Percentiles rank a stretch among this genome's conserved stretches.
phyloP scores from a whole-genome alignment of 2,888 invertebrate genomes.

The Griposia aprilina region DNA sequence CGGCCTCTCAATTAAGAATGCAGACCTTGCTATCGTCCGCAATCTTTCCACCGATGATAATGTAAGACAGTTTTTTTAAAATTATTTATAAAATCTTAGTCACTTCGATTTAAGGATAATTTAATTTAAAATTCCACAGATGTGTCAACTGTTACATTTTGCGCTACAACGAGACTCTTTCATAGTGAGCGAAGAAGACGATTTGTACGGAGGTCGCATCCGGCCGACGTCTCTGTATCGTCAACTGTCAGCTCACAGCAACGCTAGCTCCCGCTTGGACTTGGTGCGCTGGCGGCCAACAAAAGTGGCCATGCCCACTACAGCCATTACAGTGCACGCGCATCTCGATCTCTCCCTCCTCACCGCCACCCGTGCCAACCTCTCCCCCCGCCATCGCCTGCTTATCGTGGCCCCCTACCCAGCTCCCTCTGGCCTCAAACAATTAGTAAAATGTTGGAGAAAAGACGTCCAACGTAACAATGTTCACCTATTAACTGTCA shows the following conservation, averaged over 20 bases:
- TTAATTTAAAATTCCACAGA: slow-evolving; percentile 23
- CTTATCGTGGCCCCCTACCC: slow-evolving; percentile 55
- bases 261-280: slow-evolving; percentile 37
- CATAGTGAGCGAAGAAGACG: slow-evolving; percentile 59
- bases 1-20: slow-evolving; percentile 38
- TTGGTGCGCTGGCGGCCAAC: slow-evolving; percentile 59
- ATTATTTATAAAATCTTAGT: neutral
- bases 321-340: slow-evolving; percentile 54
- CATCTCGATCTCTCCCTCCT: slow-evolving; percentile 39
- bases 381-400: slow-evolving; percentile 45
- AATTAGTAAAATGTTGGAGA: slow-evolving; percentile 72
- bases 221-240: slow-evolving; percentile 46
- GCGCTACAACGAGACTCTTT: slow-evolving; percentile 46
- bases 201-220: slow-evolving; percentile 23
- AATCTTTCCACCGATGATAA: slow-evolving; percentile 61
- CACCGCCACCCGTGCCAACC: slow-evolving; percentile 29
- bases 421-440: slow-evolving; percentile 50
- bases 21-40: slow-evolving; percentile 61
- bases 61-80: slow-evolving; percentile 47
- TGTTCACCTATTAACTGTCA: slow-evolving; percentile 73
- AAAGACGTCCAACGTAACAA: slow-evolving; percentile 68
- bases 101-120: neutral
- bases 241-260: slow-evolving; percentile 47
- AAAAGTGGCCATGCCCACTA: slow-evolving; percentile 29
- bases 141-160: slow-evolving; percentile 51